These are phyloP conservation scores for Harpagus bidentatus DNA, from an alignment of 2,113 vertebrate genomes.

Conservation along the genomic window DNA sequence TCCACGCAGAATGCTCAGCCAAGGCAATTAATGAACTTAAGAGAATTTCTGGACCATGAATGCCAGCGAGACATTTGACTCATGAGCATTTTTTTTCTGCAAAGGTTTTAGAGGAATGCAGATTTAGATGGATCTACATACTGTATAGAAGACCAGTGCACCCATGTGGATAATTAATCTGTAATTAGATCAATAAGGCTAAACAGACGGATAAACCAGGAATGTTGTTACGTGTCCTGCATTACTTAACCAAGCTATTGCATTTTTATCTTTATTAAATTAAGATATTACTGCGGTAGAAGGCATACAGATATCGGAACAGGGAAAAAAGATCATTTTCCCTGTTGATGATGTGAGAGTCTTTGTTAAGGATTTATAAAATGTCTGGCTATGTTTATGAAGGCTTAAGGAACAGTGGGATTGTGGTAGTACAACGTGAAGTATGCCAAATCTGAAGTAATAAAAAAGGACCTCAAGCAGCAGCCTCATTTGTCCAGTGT, in stretches of 20 bases:
- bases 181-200: conserved; percentile 39
- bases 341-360: background rate
- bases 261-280: conserved; percentile 34
- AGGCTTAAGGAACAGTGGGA: background rate
- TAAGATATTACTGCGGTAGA: conserved; percentile 9
- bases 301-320: background rate
- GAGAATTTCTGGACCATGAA: conserved; percentile 26
- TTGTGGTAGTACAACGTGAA: background rate
- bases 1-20: background rate
- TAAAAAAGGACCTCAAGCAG: background rate
- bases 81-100: background rate
- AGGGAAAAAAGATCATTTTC: background rate
- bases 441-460: background rate
- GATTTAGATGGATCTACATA: background rate
- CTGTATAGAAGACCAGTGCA: background rate
- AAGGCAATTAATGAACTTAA: conserved; percentile 44
- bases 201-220: conserved; percentile 23
- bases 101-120: background rate
- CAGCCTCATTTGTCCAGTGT: background rate
- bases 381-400: background rate
- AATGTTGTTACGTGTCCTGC: background rate
- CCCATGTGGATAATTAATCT: conserved; percentile 37
- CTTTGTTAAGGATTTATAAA: background rate
- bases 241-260: conserved; percentile 1
- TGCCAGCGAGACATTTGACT: background rate